phyloP scores from a whole-genome alignment of 2,113 vertebrate species.

The Chelonoidis abingdonii region DNA sequence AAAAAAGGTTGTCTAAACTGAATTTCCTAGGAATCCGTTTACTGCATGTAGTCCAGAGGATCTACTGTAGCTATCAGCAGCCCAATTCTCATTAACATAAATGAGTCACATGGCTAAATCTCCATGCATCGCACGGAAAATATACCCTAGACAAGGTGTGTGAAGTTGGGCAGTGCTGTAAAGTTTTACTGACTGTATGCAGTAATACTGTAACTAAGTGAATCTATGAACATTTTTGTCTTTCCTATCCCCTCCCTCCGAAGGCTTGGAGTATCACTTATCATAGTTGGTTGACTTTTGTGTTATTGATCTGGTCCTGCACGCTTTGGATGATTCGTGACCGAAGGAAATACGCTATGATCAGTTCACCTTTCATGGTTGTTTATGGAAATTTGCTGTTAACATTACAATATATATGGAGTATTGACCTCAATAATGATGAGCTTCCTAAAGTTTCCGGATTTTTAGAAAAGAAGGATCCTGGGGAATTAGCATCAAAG shows the following conservation, averaged over 20 bases:
- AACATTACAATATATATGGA: constrained; percentile 95
- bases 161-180: not conserved
- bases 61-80: not conserved
- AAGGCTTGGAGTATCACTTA: constrained; percentile 98
- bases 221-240: not conserved
- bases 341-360: constrained; percentile 94
- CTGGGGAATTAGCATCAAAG: constrained; percentile 91
- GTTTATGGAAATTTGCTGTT: constrained; percentile 93
- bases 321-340: constrained; percentile 96
- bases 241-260: not conserved
- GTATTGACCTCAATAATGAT: constrained; percentile 82
- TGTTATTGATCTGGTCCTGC: constrained; percentile 97
- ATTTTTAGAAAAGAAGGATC: constrained; percentile 85
- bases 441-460: constrained; percentile 81
- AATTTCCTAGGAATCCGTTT: not conserved
- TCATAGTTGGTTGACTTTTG: constrained; percentile 97
- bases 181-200: not conserved
- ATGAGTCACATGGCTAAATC: not conserved
- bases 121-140: not conserved
- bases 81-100: not conserved
- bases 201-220: not conserved
- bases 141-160: fast-evolving
- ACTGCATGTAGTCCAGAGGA: not conserved
- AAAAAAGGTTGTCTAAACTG: not conserved
- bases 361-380: constrained; percentile 97